Percentiles rank a stretch among this genome's conserved stretches.
Evolutionary conservation across 1,140 invertebrate genomes (phyloP).

Genomic region (Drosophila asahinai): DNA sequence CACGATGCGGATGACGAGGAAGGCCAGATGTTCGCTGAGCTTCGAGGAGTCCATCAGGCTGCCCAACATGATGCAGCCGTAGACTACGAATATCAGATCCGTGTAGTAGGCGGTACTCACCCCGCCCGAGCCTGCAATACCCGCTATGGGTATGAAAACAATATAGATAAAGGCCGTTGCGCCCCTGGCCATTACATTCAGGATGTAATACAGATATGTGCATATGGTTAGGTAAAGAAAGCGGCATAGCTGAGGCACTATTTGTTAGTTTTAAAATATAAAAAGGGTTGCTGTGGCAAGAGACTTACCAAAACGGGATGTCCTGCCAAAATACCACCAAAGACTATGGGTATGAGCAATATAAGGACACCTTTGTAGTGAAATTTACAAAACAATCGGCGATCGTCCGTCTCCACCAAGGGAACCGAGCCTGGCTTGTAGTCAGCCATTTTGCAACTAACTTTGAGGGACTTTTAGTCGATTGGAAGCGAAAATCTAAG

Average conservation of each 20-base stretch:
- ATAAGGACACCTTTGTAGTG: constrained; percentile 64
- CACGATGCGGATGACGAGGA: neutral
- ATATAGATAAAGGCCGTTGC: constrained; percentile 56
- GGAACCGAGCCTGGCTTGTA: constrained; percentile 53
- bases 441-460: constrained; percentile 15
- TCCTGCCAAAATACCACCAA: constrained; percentile 39
- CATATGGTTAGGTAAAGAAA: constrained; percentile 38
- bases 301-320: constrained; percentile 22
- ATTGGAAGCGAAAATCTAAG: neutral
- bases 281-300: rapidly evolving
- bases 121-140: constrained; percentile 23
- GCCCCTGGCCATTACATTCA: constrained; percentile 54
- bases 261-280: too few relatives aligned
- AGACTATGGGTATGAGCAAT: constrained; percentile 36
- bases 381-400: constrained; percentile 51
- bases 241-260: constrained; percentile 29
- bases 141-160: constrained; percentile 38
- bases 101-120: constrained; percentile 37
- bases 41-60: constrained; percentile 52
- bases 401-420: constrained; percentile 38
- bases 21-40: constrained; percentile 40
- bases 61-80: constrained; percentile 35
- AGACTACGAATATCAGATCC: constrained; percentile 44
- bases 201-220: constrained; percentile 51
- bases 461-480: neutral